Evolutionary conservation across 2,113 vertebrate species (phyloP).

Genomic region (Heliornis fulica): DNA sequence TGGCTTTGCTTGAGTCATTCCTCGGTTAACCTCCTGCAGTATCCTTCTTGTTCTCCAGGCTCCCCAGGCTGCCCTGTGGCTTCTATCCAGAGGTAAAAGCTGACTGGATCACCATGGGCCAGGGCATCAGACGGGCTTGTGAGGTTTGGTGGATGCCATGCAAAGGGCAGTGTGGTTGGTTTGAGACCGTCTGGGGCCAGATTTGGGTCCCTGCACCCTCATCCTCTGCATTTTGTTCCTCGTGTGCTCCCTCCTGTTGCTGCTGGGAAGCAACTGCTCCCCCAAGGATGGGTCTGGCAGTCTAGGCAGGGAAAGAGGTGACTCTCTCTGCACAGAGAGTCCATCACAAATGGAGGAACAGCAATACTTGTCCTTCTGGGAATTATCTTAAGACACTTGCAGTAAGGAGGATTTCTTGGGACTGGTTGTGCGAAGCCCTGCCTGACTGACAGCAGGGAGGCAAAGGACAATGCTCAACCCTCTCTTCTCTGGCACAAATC

Average conservation of each 20-base stretch:
- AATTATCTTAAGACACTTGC: not conserved
- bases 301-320: not conserved
- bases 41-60: not conserved
- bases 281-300: no score
- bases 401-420: not conserved
- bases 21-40: not conserved
- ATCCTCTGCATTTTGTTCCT: not conserved
- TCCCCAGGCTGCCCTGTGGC: not conserved
- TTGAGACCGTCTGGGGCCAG: not conserved
- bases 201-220: not conserved
- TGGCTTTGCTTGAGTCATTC: not conserved
- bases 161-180: not conserved
- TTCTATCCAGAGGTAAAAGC: not conserved
- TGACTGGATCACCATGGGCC: not conserved
- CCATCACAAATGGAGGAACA: not conserved
- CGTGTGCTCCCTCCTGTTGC: not conserved
- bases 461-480: not conserved
- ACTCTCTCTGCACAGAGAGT: not conserved
- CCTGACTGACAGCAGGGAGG: not conserved
- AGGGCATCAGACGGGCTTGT: not conserved
- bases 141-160: not conserved
- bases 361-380: not conserved
- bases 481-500: not conserved
- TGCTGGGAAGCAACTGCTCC: not conserved
- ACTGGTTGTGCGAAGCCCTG: not conserved